These are phyloP conservation scores for Ictalurus punctatus DNA, from an alignment of 2,113 vertebrate species.

Conservation along the genomic window DNA sequence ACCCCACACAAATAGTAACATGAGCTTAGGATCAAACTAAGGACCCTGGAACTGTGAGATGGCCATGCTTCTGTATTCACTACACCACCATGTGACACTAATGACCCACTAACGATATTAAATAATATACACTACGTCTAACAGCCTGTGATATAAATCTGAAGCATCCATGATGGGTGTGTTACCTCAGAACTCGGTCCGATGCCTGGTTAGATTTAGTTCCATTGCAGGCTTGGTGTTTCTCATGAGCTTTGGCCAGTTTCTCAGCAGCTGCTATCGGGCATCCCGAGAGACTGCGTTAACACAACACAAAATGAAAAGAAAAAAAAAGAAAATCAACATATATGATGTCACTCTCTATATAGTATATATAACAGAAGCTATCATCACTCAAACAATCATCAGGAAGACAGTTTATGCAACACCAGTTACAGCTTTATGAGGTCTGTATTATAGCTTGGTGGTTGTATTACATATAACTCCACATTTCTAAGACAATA, in stretches of 20 bases:
- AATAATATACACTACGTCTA: not conserved
- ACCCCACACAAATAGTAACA: not conserved
- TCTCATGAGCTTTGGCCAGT: constrained; percentile 97
- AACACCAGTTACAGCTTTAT: not conserved
- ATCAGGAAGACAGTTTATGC: not conserved
- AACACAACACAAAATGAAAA: constrained; percentile 6
- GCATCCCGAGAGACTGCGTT: constrained; percentile 94
- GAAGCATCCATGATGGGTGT: not conserved
- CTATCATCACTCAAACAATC: not conserved
- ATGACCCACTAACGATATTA: not conserved
- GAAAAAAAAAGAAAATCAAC: not conserved
- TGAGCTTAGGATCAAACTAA: not conserved
- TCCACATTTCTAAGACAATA: constrained; percentile 9
- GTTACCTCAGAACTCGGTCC: constrained; percentile 95
- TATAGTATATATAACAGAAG: not conserved
- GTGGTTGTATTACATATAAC: not conserved
- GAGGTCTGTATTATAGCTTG: not conserved
- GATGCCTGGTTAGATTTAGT: constrained; percentile 94
- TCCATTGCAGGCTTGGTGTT: constrained; percentile 91
- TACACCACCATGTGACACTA: not conserved
- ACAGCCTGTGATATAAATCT: not conserved
- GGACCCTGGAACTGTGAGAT: not conserved
- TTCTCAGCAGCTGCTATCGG: constrained; percentile 98
- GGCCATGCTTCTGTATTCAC: not conserved
- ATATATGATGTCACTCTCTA: not conserved